Evolutionary conservation across 2,797 vertebrate species (phyloP), one percentile per base, ranked within the genome.

Genomic region (Furcifer pardalis): DNA sequence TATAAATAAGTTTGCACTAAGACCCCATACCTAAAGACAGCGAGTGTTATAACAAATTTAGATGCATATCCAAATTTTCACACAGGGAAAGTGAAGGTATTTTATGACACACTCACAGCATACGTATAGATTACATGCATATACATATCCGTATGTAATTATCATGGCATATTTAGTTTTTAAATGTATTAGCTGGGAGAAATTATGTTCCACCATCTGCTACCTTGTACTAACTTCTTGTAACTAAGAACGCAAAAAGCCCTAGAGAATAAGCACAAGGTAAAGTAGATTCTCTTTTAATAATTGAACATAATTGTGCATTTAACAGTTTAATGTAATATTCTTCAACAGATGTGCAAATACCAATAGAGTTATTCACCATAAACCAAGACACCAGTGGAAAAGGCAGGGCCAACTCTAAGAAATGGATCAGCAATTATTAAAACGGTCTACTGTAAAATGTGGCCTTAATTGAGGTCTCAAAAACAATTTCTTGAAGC

Each of bases 301-400:
- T 95, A 96, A 96, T 96, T 95, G 94, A 96, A 95, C 91, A 93
- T 96, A 96, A 96, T 96, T 93, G 91, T 91, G 92, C 94, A 93
- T 96, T 94, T 95, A 95, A 96, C 89, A 87, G 91, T 95, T 95
- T 93, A 94, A 94, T 40, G 0, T 95, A 94, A 94, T 95, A 95
- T 95, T 95, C 93, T 88, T 95, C 92, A 94, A 90, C 94, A 96
- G 94, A 96, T 96, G 94, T 94, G 94, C 90, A 96, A 96, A 95
- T 96, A 96, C 95, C 92, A 91, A 84, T 90, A 90, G 87, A 84
- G 90, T 94, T 94, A 93, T 93, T 95, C 94, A 84, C 89, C 85
- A 92, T 66, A 88, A 94, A 91, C 91, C 92, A 87, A 88, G 66
- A 25, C 0, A 79, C 88, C 85, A 68, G 74, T 12, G 77, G 68